Conservation (phyloP, 2,113 vertebrate genomes). For the Pogonocichla stellata region DNA sequence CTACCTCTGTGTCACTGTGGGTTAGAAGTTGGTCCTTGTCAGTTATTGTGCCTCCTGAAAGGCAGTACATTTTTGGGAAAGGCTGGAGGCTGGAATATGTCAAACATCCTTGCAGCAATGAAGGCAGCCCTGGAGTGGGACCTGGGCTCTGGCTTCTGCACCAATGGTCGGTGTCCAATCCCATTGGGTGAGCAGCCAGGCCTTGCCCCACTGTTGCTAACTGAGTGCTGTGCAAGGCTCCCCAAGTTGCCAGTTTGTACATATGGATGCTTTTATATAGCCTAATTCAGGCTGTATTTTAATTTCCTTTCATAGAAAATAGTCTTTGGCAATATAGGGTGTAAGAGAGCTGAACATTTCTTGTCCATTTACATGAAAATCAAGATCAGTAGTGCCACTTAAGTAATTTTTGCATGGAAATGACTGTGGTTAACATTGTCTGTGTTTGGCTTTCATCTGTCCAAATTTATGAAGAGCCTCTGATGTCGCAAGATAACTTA, state of each 20-base stretch:
- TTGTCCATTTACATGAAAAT: not conserved
- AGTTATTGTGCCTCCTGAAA: not conserved
- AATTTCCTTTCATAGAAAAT: not conserved
- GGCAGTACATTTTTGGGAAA: not conserved
- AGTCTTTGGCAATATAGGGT: not conserved
- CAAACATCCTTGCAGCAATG: fast-evolving
- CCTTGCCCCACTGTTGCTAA: not conserved
- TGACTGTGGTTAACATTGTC: not conserved
- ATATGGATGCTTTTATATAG: not conserved
- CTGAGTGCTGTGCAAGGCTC: not conserved
- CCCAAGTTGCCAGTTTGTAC: not conserved
- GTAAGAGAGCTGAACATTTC: not conserved
- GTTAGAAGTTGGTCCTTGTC: not conserved
- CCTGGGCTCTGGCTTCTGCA: not conserved
- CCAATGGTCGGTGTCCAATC: fast-evolving
- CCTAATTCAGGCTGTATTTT: conserved; percentile 18
- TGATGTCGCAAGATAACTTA: conserved; percentile 38
- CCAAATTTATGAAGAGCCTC: conserved; percentile 40
- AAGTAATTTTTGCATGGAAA: conserved; percentile 5
- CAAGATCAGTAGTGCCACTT: not conserved
- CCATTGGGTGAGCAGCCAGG: not conserved
- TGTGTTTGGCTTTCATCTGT: not conserved
- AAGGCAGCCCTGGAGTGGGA: not conserved
- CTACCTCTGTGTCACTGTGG: not conserved
- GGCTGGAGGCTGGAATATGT: not conserved